Evolutionary conservation across 2,113 vertebrate genomes (phyloP).

Genomic region (Euleptes europaea): DNA sequence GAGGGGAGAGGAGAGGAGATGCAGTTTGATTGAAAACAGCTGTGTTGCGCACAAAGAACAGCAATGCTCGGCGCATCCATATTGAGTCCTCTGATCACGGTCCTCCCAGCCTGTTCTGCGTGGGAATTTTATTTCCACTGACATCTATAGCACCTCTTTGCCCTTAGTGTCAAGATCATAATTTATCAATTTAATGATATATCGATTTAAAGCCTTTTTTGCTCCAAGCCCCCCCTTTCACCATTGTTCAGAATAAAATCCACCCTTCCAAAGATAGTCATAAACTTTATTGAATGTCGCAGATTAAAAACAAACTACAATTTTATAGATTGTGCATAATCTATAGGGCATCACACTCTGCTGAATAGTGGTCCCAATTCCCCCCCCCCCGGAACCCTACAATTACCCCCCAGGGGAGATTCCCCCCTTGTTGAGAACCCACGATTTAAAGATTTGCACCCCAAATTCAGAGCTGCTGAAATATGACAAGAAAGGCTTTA

Average conservation of each 20-base stretch:
- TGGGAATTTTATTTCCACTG: neutral
- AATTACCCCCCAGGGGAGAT: too few species aligned
- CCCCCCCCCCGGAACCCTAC: too few species aligned
- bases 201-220: neutral
- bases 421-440: too few species aligned
- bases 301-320: too few species aligned
- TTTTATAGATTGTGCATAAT: too few species aligned
- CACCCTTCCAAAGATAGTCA: too few species aligned
- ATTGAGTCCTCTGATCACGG: neutral
- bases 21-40: slow-evolving; percentile 52
- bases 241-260: too few species aligned
- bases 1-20: slow-evolving; percentile 29
- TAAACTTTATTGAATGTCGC: too few species aligned
- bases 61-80: slow-evolving; percentile 3
- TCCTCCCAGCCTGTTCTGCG: neutral
- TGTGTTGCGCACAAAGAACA: slow-evolving; percentile 21
- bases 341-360: too few species aligned
- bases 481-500: neutral
- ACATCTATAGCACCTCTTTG: fast-evolving
- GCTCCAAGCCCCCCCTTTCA: too few species aligned
- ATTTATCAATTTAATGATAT: neutral
- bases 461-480: neutral
- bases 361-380: too few species aligned
- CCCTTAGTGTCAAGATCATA: fast-evolving
- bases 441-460: neutral